Base-by-base conservation (phyloP, 2,797 vertebrate genomes). In the Spinus pinus region DNA sequence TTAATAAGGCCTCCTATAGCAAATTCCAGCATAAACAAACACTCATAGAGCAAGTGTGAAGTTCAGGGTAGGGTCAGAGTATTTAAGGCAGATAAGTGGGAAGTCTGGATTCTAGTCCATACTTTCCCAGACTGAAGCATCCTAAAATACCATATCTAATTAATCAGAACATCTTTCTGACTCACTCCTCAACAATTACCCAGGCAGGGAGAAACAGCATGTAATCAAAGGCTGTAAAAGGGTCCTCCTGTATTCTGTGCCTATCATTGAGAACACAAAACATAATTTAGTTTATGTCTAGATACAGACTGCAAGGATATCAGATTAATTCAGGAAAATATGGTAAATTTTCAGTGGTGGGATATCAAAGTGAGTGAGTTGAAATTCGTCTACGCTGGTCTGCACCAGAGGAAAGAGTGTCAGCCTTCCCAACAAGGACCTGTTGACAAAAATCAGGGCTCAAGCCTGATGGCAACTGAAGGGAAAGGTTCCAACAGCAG, bases 141-240 rank as follows among this genome's bases (percentile, higher is more conserved):
- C 95, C 93, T 97, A 96, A 95, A 95, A 97, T 95, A 97, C 93
- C 94, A 75, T 64, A 88, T 95, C 94, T 97, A 96, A 97, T 98
- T 97, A 98, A 97, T 98, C 95, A 96, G 92, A 96, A 81, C 93
- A 92, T 96, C 92, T 94, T 96, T 93, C 94, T 92, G 94, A 96
- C 91, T 97, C 93, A 92, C 78, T 96, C 91, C 94, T 97, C 96
- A 81, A 96, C 95, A 94, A 95, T 97, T 97, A 97, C 66, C 30
- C 82, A 90, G 95, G 91, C 92, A 92, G 88, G 89, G 96, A 97
- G 95, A 97, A 97, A 96, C 33, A 91, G 80, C 84, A 28, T 71
- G 88, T 74, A 97, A 97, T 96, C 94, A 94, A 84, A 96, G 94
- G 81, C 96, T 90, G 82, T 78, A 93, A 95, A 95, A 94, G 91